phyloP scores from a whole-genome alignment of 2,888 invertebrate species.

The Camptogramma bilineatum region DNA sequence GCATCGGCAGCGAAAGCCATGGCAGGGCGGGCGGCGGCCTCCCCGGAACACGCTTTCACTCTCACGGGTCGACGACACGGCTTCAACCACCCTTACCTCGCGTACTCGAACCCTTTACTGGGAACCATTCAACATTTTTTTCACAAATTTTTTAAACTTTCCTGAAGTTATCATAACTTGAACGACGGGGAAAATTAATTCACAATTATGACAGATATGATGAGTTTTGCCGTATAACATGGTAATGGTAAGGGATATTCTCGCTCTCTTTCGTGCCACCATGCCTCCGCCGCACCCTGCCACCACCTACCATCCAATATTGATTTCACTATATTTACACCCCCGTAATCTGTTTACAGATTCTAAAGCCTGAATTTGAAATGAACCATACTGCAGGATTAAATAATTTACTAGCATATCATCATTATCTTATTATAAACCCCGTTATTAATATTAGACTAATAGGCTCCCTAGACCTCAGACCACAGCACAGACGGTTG shows the following conservation, averaged over 20 bases:
- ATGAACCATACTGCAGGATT: conserved; percentile 2
- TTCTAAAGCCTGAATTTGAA: conserved; percentile 25
- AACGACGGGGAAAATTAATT: neutral
- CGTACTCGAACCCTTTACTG: conserved; percentile 56
- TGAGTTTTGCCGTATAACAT: conserved; percentile 44
- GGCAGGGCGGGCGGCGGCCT: conserved; percentile 75
- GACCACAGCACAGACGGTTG: too few relatives aligned
- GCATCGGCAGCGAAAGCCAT: conserved; percentile 83
- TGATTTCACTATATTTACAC: conserved; percentile 82
- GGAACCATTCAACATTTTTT: conserved; percentile 27
- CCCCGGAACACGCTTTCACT: conserved; percentile 83
- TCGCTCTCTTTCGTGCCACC: conserved; percentile 53
- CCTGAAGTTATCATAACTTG: conserved; percentile 1
- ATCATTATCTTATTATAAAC: too few relatives aligned
- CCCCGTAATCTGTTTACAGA: conserved; percentile 72
- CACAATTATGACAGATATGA: neutral
- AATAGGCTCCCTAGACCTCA: too few relatives aligned
- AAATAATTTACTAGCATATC: neutral
- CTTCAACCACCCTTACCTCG: conserved; percentile 72
- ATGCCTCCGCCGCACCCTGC: conserved; percentile 62
- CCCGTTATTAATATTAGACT: too few relatives aligned
- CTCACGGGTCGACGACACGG: conserved; percentile 82
- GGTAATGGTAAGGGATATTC: conserved; percentile 68
- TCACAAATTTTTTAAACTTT: neutral
- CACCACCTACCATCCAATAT: conserved; percentile 78